Percentiles rank a stretch among this genome's conserved stretches.
Conservation (phyloP, 2,113 vertebrate species). For the Vimba vimba region DNA sequence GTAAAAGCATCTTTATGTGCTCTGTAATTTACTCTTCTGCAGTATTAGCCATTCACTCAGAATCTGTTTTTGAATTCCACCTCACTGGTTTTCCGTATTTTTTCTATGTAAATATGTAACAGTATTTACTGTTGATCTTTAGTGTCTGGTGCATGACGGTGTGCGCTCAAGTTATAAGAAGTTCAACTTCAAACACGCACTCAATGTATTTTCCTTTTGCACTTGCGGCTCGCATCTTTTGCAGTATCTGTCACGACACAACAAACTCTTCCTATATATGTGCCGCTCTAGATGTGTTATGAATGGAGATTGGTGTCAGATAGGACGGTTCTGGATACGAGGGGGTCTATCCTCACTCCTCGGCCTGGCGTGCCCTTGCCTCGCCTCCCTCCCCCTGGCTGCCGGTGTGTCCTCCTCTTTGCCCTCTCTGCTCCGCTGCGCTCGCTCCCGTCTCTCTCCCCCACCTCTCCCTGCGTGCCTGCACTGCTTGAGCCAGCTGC, state of each 20-base stretch:
- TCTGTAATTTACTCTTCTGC: background rate
- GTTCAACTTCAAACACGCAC: background rate
- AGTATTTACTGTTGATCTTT: background rate
- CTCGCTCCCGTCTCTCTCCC: conserved; percentile 75
- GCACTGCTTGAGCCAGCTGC: conserved; percentile 98
- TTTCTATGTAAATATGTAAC: background rate
- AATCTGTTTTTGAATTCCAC: background rate
- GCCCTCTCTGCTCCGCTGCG: conserved; percentile 95
- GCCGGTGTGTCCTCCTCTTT: conserved; percentile 94
- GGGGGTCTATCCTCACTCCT: conserved; percentile 66
- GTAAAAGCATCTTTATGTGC: background rate
- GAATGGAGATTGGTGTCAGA: conserved; percentile 57
- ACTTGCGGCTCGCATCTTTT: background rate
- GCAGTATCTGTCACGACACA: background rate
- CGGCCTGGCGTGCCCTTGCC: conserved; percentile 78
- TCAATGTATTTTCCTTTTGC: background rate
- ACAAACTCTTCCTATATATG: background rate
- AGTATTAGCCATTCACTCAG: background rate
- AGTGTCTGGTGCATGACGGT: background rate
- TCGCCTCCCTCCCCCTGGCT: conserved; percentile 76
- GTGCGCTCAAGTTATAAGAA: background rate
- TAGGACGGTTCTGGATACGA: background rate
- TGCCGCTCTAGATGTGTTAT: conserved; percentile 46
- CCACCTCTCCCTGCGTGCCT: conserved; percentile 86
- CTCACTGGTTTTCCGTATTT: background rate